Conservation (phyloP, 2,113 vertebrate species). For the Oncorhynchus gorbuscha region DNA sequence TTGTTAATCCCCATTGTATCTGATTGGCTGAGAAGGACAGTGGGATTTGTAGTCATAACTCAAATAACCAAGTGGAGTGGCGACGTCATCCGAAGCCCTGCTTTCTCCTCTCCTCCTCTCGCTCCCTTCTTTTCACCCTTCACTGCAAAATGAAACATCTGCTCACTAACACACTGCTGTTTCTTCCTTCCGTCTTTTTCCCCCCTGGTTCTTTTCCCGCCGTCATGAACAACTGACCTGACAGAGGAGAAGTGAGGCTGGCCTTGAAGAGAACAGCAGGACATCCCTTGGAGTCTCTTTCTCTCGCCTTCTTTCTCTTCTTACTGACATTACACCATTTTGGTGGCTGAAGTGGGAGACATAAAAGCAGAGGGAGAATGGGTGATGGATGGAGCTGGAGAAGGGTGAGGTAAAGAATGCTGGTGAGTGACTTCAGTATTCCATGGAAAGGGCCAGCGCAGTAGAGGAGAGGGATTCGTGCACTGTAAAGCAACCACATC, state of each 20-base stretch:
- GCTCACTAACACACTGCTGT: slow-evolving; percentile 16
- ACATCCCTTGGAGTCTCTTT: background rate
- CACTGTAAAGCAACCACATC: background rate
- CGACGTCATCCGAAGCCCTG: slow-evolving; percentile 17
- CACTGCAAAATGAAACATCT: slow-evolving; percentile 35
- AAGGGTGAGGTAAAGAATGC: background rate
- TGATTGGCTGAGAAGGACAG: background rate
- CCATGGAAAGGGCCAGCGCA: background rate
- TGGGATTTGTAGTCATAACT: slow-evolving; percentile 5
- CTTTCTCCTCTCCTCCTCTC: background rate
- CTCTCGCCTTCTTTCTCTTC: background rate
- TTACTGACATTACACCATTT: background rate
- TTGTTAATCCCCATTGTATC: background rate
- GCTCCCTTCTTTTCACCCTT: slow-evolving; percentile 12
- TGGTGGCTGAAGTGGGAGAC: background rate
- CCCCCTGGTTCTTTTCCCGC: slow-evolving; percentile 6
- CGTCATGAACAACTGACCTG: slow-evolving; percentile 43
- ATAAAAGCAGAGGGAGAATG: background rate
- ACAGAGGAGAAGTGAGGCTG: slow-evolving; percentile 26
- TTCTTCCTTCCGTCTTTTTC: background rate
- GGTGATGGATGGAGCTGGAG: background rate
- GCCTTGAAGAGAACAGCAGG: slow-evolving; percentile 39
- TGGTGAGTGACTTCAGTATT: background rate
- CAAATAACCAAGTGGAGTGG: background rate
- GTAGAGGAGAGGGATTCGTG: background rate